Conservation (phyloP, 2,113 vertebrate genomes). For the Illadopsis cleaveri region DNA sequence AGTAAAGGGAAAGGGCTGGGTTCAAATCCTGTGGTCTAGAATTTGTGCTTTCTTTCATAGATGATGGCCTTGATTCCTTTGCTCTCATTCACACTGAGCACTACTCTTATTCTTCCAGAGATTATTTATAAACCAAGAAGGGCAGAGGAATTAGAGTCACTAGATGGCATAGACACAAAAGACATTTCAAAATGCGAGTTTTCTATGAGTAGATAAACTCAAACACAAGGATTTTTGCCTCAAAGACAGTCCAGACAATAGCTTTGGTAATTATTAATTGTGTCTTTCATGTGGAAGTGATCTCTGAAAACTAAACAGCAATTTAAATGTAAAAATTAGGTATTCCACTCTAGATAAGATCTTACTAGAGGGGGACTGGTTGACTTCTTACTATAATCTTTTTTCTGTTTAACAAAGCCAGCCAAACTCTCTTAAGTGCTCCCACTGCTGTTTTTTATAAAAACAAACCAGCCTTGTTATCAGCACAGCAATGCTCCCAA, state of each 20-base stretch:
- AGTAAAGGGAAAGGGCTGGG: neutral
- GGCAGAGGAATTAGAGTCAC: neutral
- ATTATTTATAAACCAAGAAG: neutral
- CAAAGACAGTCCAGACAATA: neutral
- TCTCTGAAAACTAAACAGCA: neutral
- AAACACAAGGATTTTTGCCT: neutral
- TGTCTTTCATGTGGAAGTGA: neutral
- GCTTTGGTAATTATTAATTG: neutral
- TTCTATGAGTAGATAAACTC: neutral
- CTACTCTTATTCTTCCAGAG: neutral
- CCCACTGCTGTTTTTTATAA: neutral
- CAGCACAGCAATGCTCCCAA: conserved; percentile 1
- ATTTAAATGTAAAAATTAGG: conserved; percentile 1
- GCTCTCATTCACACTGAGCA: neutral
- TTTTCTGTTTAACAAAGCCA: neutral
- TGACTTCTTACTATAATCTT: neutral
- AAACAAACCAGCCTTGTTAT: conserved; percentile 27
- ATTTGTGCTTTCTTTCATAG: neutral
- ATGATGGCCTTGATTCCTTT: neutral
- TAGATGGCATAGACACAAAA: neutral
- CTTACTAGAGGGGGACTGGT: neutral
- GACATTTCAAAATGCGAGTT: neutral
- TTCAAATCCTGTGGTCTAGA: neutral
- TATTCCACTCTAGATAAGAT: conserved; percentile 20
- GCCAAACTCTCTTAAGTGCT: neutral